Base-by-base conservation (phyloP, 2,113 vertebrate genomes). In the Cynoglossus semilaevis region DNA sequence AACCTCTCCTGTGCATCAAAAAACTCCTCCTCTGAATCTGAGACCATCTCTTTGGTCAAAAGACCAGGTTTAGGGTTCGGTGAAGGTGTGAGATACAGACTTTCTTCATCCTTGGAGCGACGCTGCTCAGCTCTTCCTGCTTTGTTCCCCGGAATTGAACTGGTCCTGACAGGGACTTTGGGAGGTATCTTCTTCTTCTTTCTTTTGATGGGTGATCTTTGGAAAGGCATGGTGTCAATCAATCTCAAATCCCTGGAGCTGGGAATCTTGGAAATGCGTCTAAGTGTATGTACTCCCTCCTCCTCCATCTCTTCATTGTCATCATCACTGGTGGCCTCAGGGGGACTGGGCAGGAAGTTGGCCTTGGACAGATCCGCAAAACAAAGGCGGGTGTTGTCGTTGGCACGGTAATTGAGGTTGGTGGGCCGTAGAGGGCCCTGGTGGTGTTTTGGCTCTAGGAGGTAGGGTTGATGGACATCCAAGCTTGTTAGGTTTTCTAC, bases 1-100 rank as follows among this genome's bases (percentile, higher is more conserved):
- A 98, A 90, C 75, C 90, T 90, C 66, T 98, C 95, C 10, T 92
- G 90, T 8, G 95, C 94, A 7, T 98, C 95, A 56, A 93, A 97
- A 86, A 96, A 96, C 74, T 98, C 96, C 40, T 98, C 95, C 34
- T 98, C 97, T 2, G 97, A 99, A 40, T 97, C 97, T 1, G 97
- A 97, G 63, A 85, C 93, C 66, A 89, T 92, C 17, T 95, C 94
- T 58, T 89, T 93, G 52, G 90, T 87, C 49, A 90, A 87, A 17
- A 85, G 84, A 0, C 89, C 86, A 0, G 88, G 88, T 77, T 70
- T 72, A 7, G 71, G 67, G 41, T 88, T 84, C 14, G 85, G 74
- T 29, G 79, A 84, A 16, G 77, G 79, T 36, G 82, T 88, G 18
- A 85, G 58, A 73, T 76, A 83, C n/a, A 83, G 50, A 22, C 69